These are phyloP conservation scores for Spisula subtruncata DNA, from an alignment of 2,888 invertebrate species.

Conservation along the genomic window DNA sequence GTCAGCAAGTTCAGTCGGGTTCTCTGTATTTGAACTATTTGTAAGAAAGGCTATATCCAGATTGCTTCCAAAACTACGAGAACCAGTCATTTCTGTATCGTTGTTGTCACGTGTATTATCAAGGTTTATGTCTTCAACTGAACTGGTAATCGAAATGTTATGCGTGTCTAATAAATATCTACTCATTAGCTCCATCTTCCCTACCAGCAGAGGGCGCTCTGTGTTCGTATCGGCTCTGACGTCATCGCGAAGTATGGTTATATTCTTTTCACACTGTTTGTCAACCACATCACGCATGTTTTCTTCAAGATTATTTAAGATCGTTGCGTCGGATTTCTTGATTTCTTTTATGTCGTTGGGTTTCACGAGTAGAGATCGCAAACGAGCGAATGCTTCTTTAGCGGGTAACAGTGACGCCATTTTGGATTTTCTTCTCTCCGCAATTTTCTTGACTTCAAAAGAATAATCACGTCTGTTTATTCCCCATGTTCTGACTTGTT, in stretches of 20 bases:
- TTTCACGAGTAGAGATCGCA: conserved; percentile 14
- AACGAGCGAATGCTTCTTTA: conserved; percentile 22
- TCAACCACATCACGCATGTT: background rate
- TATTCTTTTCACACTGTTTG: conserved; percentile 21
- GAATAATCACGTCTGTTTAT: background rate
- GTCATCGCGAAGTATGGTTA: background rate
- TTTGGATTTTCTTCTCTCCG: conserved; percentile 35
- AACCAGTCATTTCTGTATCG: background rate
- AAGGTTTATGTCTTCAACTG: background rate
- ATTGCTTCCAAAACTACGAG: background rate
- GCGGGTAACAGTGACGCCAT: conserved; percentile 34
- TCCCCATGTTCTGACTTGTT: conserved; percentile 42
- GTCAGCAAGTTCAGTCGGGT: background rate
- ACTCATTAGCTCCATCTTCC: conserved; percentile 14
- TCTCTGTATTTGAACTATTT: background rate
- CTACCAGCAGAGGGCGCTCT: background rate
- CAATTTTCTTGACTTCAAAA: background rate
- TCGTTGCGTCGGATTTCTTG: background rate
- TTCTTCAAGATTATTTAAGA: background rate
- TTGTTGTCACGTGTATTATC: background rate
- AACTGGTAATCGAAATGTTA: background rate
- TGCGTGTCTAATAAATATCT: background rate
- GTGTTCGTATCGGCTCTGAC: background rate
- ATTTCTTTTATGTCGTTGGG: background rate
- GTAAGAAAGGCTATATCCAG: background rate